Base-by-base conservation (phyloP, 2,113 vertebrate species). In the Paramormyrops kingsleyae region DNA sequence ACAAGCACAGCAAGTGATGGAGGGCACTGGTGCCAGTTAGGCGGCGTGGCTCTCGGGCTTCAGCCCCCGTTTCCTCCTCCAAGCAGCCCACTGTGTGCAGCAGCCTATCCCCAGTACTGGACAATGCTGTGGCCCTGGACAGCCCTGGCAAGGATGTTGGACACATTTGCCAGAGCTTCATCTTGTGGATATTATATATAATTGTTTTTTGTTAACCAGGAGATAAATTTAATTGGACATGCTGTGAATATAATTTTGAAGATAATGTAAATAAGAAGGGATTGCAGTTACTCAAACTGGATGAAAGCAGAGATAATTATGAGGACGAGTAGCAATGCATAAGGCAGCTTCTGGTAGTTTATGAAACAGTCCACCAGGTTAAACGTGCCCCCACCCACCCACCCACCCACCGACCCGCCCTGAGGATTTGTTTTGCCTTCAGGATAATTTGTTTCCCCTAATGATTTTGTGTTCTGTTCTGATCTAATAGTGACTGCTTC, bases 1-100 rank as follows among this genome's bases (percentile, higher is more conserved):
- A 91, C 99, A 99, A 92, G 98, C 99, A 92, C 98, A 99, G 95
- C 99, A 99, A 95, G 99, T 99, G 70, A 99, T 99, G 99, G 99
- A 99, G 95, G 99, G 99, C 92, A 99, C 98, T 1, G 97, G 98
- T 93, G 97, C 99, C 96, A 99, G 98, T 95, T 99, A 99, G 95
- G 93, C 90, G 12, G 92, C 92, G 90, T 53, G 91, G 90, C 92
- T 93, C 91, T 83, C 93, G 92, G 90, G 27, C 83, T 66, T 42
- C 50, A 35, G 52, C 84, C 31, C 50, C 89, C 5, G 1, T 17
- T 27, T 39, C 83, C 84, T 89, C 66, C 89, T 88, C 27, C 83
- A 44, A 49, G 39, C 47, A 39, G 10, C 85, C 85, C 46, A 53
- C 53, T 47, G 84, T 62, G 88, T 44, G 83, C 49, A 83, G 46